A percentile compares a stretch with the other conserved stretches of the same genome.
Evolutionary conservation across 1,140 invertebrate species (phyloP).

Genomic region (Drosophila baimaii): DNA sequence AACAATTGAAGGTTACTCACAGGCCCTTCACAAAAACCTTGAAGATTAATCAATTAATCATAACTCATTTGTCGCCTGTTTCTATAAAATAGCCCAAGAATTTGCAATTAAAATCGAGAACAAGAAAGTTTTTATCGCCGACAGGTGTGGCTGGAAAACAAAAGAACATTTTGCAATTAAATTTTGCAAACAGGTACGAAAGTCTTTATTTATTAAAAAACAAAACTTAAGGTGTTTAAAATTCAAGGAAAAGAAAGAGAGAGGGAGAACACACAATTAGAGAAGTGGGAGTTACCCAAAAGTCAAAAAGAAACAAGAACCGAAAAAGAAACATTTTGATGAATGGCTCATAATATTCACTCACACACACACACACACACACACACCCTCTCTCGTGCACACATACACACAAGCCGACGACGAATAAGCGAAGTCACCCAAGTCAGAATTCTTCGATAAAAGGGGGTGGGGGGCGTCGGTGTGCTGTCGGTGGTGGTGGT

Average conservation of each 20-base stretch:
- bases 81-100: not conserved
- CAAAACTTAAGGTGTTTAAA: slow-evolving; percentile 1
- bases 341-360: slow-evolving; percentile 79
- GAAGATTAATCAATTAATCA: slow-evolving; percentile 20
- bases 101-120: slow-evolving; percentile 13
- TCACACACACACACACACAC: slow-evolving; percentile 34
- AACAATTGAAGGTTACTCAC: slow-evolving; percentile 12
- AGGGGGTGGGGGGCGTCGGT: not conserved
- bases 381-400: slow-evolving; percentile 14
- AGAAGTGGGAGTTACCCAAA: slow-evolving; percentile 81
- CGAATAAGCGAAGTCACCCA: slow-evolving; percentile 79
- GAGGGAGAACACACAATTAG: slow-evolving; percentile 47
- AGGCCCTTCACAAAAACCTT: not conserved
- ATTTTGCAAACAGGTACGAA: slow-evolving; percentile 34
- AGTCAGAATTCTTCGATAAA: slow-evolving; percentile 41
- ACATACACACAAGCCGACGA: slow-evolving; percentile 51
- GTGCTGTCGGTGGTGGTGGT: not conserved
- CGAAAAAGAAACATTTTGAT: slow-evolving; percentile 71
- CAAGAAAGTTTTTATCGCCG: slow-evolving; percentile 18
- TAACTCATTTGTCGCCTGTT: slow-evolving; percentile 28
- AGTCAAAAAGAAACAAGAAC: slow-evolving; percentile 50
- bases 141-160: slow-evolving; percentile 28
- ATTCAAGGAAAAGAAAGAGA: slow-evolving; percentile 6
- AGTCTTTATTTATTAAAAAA: slow-evolving; percentile 11
- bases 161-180: slow-evolving; percentile 46